A percentile compares a stretch with the other conserved stretches of the same genome.
Evolutionary conservation across 2,113 vertebrate species (phyloP).

Genomic region (Zingel zingel): DNA sequence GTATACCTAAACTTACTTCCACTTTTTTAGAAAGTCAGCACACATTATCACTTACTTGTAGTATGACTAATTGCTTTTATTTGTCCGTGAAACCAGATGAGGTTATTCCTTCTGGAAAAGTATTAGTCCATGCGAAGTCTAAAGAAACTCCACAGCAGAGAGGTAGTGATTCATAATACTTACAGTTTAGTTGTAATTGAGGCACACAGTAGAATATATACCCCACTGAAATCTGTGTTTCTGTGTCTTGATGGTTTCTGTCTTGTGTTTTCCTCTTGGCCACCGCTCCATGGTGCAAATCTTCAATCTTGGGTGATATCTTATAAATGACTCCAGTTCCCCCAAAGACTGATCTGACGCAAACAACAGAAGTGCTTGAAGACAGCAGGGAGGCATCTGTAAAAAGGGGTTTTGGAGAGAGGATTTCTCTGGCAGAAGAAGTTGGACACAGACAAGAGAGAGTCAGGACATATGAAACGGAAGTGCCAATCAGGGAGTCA

Average conservation of each 20-base stretch:
- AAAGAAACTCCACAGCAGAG: conserved; percentile 29
- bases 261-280: conserved; percentile 67
- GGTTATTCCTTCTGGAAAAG: conserved; percentile 10
- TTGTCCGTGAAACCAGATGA: conserved; percentile 10
- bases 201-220: background rate
- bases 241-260: conserved; percentile 42
- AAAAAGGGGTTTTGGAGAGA: conserved; percentile 21
- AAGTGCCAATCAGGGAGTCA: background rate
- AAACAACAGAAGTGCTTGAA: conserved; percentile 52
- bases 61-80: background rate
- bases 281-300: conserved; percentile 71
- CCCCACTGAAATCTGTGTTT: conserved; percentile 14
- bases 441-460: conserved; percentile 36
- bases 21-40: background rate
- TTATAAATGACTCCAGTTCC: conserved; percentile 62
- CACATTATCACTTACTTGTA: background rate
- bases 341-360: conserved; percentile 43
- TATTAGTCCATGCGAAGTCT: conserved; percentile 4
- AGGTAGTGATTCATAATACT: conserved; percentile 14
- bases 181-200: background rate
- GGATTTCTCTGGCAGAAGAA: conserved; percentile 38
- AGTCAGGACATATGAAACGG: conserved; percentile 13
- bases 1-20: conserved; percentile 44
- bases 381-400: conserved; percentile 11
- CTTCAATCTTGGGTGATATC: conserved; percentile 65